A percentile compares a stretch with the other conserved stretches of the same genome.
phyloP scores from a whole-genome alignment of 2,797 vertebrate genomes.

The Erethizon dorsatum region DNA sequence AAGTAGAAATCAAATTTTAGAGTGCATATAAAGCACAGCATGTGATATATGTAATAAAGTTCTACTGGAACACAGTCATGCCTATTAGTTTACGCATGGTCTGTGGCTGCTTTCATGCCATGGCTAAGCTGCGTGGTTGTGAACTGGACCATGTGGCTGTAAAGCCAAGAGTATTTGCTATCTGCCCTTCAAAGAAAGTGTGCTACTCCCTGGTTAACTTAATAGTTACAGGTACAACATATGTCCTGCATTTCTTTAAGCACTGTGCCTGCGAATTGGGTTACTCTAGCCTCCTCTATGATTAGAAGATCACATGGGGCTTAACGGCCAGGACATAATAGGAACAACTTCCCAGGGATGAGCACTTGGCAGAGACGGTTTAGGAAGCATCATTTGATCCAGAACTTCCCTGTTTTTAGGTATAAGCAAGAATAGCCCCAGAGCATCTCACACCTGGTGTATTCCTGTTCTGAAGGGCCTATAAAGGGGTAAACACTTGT shows the following conservation, averaged over 20 bases:
- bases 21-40: background rate
- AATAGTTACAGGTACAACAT: background rate
- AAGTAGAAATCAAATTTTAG: slow-evolving; percentile 45
- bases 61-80: background rate
- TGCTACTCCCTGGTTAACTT: slow-evolving; percentile 18
- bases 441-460: background rate
- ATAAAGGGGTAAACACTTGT: background rate
- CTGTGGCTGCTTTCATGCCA: background rate
- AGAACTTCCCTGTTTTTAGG: background rate
- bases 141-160: background rate
- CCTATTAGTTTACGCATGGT: background rate
- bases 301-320: background rate
- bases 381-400: background rate
- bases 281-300: background rate
- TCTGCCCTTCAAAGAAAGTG: slow-evolving; percentile 17
- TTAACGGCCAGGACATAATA: background rate
- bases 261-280: background rate
- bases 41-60: background rate
- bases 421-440: background rate
- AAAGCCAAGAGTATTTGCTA: background rate
- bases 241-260: slow-evolving; percentile 13
- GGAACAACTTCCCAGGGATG: background rate
- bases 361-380: background rate
- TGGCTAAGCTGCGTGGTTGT: background rate
- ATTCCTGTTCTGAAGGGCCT: background rate